Evolutionary conservation across 1,140 invertebrate species (phyloP), one percentile per base, ranked within the genome.

Genomic region (Oncopeltus fasciatus): DNA sequence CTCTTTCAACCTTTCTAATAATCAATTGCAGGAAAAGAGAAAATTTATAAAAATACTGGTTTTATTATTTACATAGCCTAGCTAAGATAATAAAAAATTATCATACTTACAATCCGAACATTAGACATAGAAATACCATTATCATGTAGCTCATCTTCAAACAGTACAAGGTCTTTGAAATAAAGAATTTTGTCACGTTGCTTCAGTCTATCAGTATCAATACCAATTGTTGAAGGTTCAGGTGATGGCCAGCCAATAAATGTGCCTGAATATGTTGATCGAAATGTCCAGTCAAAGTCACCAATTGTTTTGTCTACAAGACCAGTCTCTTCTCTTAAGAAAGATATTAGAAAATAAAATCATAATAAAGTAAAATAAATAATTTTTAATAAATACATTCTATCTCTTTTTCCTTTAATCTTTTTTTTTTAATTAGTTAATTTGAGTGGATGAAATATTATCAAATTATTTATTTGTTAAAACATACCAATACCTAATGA

Each of bases 81-180:
- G n/a, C n/a, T n/a, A n/a, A n/a, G n/a, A n/a, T n/a, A n/a, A n/a
- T 38, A 38, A 8, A 14, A 38, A 38, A 8, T 38, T 38, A 21
- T 53, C 20, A 53, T 24, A 53, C 85, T 86, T 80, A 95, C 92
- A 77, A 98, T 93, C 85, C 97, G 96, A 0, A 95, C 90, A 67
- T 85, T 88, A 66, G 85, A 81, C 56, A 86, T 83, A 0, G 95
- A 91, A 59, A 92, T 86, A 21, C 96, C 96, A 80, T 98, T 92
- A 77, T 99, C 96, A 72, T 97, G 94, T 53, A 99, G 75, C 76
- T 99, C 96, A 79, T 99, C 96, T 78, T 99, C 96, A 78, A 91
- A 99, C 1, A 99, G 76, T 24, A 88, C 85, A 31, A 99, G 74
- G 74, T 98, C 92, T 67, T 92, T 83, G 75, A 94, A 98, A 73